Percentiles rank a stretch among this genome's conserved stretches.
Evolutionary conservation across 2,797 vertebrate species (phyloP).

Genomic region (Amblyraja radiata): DNA sequence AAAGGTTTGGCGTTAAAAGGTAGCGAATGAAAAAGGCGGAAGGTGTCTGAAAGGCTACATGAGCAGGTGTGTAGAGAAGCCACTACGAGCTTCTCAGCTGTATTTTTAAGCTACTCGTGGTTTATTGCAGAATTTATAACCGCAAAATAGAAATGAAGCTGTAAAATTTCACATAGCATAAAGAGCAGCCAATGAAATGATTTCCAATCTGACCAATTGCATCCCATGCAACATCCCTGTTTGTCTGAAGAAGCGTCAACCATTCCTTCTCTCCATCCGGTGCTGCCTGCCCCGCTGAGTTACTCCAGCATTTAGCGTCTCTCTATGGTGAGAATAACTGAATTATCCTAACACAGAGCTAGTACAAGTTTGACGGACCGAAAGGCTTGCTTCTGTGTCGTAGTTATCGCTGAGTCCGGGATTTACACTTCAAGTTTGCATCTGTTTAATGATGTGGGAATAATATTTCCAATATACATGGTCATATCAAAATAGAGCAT

Average conservation of each 20-base stretch:
- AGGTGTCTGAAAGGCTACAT: not conserved
- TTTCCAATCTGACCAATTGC: not conserved
- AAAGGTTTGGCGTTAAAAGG: not conserved
- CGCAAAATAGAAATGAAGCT: not conserved
- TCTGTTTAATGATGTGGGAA: not conserved
- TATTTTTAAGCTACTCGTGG: not conserved
- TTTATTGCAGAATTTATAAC: slow-evolving; percentile 1
- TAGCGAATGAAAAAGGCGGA: not conserved
- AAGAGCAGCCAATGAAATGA: too few species aligned
- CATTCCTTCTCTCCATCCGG: too few species aligned
- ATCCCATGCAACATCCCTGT: not conserved
- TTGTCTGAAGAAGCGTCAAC: too few species aligned
- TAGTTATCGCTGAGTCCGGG: too few species aligned
- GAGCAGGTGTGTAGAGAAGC: not conserved
- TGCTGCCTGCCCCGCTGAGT: too few species aligned
- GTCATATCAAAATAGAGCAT: not conserved
- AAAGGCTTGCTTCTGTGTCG: too few species aligned
- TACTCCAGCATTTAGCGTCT: too few species aligned
- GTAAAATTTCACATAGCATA: not conserved
- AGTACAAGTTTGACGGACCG: too few species aligned
- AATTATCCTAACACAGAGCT: too few species aligned
- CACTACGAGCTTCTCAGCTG: not conserved
- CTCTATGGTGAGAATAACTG: too few species aligned
- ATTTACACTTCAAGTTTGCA: not conserved
- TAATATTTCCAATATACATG: not conserved